phyloP scores from a whole-genome alignment of 2,888 invertebrate species.

The Epicampocera succincta region DNA sequence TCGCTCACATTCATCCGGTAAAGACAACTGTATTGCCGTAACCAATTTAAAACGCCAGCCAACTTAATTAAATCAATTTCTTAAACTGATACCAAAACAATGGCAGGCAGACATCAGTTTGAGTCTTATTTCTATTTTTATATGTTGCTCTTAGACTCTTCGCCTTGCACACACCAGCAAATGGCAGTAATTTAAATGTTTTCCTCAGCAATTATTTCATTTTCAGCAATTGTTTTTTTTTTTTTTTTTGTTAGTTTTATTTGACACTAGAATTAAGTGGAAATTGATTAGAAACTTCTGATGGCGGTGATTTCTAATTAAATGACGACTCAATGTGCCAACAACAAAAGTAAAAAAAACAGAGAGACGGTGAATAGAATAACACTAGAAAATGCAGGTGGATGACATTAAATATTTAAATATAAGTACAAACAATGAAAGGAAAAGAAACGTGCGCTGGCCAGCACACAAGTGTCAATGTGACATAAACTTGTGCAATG shows the following conservation, averaged over 20 bases:
- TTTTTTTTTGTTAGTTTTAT: too few relatives aligned
- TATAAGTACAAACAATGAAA: too few relatives aligned
- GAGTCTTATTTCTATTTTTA: too few relatives aligned
- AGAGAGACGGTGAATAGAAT: too few relatives aligned
- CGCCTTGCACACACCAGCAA: not conserved
- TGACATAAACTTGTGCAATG: too few relatives aligned
- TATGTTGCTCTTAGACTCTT: not conserved
- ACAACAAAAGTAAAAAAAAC: too few relatives aligned
- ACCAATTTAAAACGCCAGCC: slow-evolving; percentile 10
- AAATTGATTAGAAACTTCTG: slow-evolving; percentile 64
- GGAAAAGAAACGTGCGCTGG: too few relatives aligned
- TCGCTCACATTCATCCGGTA: slow-evolving; percentile 41
- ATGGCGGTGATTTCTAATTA: slow-evolving; percentile 56
- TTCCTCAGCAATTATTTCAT: slow-evolving; percentile 43
- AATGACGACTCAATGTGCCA: slow-evolving; percentile 11
- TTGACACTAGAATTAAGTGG: slow-evolving; percentile 57
- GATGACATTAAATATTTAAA: too few relatives aligned
- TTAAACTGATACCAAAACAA: slow-evolving; percentile 30
- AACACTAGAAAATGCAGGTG: too few relatives aligned
- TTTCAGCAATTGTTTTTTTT: slow-evolving; percentile 37
- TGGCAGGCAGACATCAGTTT: slow-evolving; percentile 12
- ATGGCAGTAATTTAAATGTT: slow-evolving; percentile 55
- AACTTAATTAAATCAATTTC: slow-evolving; percentile 40
- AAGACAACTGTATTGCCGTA: slow-evolving; percentile 11
- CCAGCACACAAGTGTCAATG: too few relatives aligned